phyloP scores from a whole-genome alignment of 2,888 invertebrate genomes.

The Clepsis dumicolana region DNA sequence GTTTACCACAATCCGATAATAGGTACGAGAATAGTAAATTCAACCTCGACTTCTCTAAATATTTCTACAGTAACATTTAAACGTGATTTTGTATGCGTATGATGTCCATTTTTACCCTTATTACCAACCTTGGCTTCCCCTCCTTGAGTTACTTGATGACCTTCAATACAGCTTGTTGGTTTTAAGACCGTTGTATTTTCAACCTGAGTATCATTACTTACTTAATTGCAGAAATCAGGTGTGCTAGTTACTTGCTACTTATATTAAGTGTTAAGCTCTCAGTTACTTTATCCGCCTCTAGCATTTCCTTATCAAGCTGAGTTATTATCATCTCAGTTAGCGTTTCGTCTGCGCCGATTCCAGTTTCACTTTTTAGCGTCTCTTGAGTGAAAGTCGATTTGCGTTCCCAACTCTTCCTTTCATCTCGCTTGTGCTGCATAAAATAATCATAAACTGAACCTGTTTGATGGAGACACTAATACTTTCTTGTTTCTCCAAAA shows the following conservation, averaged over 20 bases:
- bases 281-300: constrained; percentile 43
- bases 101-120: constrained; percentile 56
- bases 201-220: constrained; percentile 8
- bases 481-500: constrained; percentile 25
- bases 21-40: constrained; percentile 13
- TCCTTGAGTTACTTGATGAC: constrained; percentile 58
- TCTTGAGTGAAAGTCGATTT: constrained; percentile 79
- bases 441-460: constrained; percentile 55
- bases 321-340: constrained; percentile 64
- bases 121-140: constrained; percentile 54
- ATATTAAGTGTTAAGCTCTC: constrained; percentile 37
- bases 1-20: constrained; percentile 36
- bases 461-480: constrained; percentile 46
- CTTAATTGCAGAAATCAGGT: constrained; percentile 23
- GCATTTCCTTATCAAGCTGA: constrained; percentile 34
- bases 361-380: constrained; percentile 84
- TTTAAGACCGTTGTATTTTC: constrained; percentile 46
- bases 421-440: constrained; percentile 60
- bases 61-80: constrained; percentile 3
- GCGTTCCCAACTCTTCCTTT: constrained; percentile 77
- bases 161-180: constrained; percentile 56
- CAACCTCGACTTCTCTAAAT: constrained; percentile 20
- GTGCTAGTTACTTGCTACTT: constrained; percentile 4
- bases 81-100: constrained; percentile 49
- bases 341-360: constrained; percentile 65